These are phyloP conservation scores for Drosophila ananassae DNA, from an alignment of 1,140 invertebrate species.

Conservation along the genomic window DNA sequence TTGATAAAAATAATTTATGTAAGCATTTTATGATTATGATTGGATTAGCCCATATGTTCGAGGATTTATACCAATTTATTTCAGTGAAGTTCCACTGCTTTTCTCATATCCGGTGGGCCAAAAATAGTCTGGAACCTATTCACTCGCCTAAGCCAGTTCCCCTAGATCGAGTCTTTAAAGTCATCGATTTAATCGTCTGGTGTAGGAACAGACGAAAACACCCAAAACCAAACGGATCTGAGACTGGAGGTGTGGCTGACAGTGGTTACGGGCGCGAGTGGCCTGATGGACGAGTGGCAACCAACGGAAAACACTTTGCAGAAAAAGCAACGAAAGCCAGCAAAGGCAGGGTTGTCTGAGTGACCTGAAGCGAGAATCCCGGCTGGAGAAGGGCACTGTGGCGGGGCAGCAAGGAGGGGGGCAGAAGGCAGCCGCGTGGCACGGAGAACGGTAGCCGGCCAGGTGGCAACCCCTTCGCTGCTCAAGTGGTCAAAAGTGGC, in stretches of 20 bases:
- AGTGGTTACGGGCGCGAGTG: conserved; percentile 11
- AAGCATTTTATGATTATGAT: no score
- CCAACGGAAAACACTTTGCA: conserved; percentile 70
- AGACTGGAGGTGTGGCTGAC: conserved; percentile 8
- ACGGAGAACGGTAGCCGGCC: conserved; percentile 49
- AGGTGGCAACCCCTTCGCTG: conserved; percentile 68
- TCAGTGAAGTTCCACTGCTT: neutral
- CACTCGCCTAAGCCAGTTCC: conserved; percentile 3
- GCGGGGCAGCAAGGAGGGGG: neutral
- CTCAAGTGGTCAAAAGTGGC: conserved; percentile 75
- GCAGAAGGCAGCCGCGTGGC: conserved; percentile 6
- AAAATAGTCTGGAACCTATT: conserved; percentile 19
- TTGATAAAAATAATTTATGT: no score
- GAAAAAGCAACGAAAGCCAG: conserved; percentile 32
- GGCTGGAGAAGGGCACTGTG: neutral
- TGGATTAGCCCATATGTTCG: neutral
- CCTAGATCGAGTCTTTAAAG: conserved; percentile 26
- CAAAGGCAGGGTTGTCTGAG: conserved; percentile 66
- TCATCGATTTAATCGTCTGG: conserved; percentile 52
- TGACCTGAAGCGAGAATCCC: conserved; percentile 61
- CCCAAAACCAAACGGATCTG: conserved; percentile 5
- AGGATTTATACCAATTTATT: neutral
- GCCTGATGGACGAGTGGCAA: conserved; percentile 33
- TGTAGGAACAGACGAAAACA: conserved; percentile 28
- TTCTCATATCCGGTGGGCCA: conserved; percentile 46